Conservation (phyloP, 1,140 invertebrate species). For the Brachionus koreanus region DNA sequence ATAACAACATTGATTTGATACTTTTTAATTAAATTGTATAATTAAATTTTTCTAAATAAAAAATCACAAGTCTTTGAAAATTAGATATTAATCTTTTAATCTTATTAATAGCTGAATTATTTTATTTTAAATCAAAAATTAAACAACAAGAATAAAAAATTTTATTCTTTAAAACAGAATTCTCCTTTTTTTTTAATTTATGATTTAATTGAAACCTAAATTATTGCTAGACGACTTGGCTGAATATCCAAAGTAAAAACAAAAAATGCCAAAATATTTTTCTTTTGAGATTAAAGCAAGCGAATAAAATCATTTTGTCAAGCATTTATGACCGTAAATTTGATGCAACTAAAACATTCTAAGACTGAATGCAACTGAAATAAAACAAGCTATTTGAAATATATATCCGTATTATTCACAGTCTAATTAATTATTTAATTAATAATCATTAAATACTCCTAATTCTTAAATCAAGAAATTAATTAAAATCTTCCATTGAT, state of each 20-base stretch:
- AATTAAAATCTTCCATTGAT: constrained; percentile 12
- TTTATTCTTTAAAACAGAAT: no score
- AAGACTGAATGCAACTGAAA: not conserved
- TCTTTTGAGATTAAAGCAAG: not conserved
- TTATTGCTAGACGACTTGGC: not conserved
- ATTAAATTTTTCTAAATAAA: no score
- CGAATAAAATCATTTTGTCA: constrained; percentile 13
- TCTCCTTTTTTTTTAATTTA: not conserved
- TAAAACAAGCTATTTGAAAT: constrained; percentile 2
- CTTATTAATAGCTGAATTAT: not conserved
- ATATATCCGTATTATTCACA: constrained; percentile 35
- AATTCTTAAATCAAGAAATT: constrained; percentile 20
- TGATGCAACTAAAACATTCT: not conserved
- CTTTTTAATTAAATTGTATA: no score
- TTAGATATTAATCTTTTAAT: not conserved
- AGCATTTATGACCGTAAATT: constrained; percentile 37
- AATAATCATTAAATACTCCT: constrained; percentile 30
- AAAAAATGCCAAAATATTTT: not conserved
- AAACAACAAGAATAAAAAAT: no score
- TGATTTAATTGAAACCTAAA: not conserved
- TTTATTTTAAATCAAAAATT: no score
- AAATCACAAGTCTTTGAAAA: no score
- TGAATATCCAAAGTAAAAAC: not conserved
- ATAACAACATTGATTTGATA: not conserved
- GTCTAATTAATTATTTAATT: constrained; percentile 43